Base-by-base conservation (phyloP, 1,140 invertebrate genomes). In the Pseudomyrmex concolor region DNA sequence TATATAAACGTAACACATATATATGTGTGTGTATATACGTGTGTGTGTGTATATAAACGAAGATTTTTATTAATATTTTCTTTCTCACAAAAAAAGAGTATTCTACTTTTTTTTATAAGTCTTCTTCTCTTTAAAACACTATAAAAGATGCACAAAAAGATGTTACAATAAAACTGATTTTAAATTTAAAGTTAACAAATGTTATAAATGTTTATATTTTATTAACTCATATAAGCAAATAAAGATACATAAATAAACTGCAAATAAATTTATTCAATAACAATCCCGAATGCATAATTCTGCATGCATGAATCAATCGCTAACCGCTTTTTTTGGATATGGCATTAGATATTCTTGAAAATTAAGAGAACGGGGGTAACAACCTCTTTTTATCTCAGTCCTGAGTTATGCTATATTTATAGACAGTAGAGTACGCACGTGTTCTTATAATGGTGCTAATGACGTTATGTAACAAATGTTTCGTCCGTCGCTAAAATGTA, bases 401-500 rank as follows among this genome's bases (percentile, higher is more conserved):
- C 5, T 34, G 34, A 34, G 4, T 71, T 80, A 71, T 59, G 57
- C 34, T 68, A 17, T 7, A 34, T 55, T 80, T 80, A 80, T 71
- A 71, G 76, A 15, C 76, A 78, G 19, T 70, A 57, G 43, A 70
- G 43, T 80, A 54, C 43, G 54, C 76, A 80, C 54, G 66, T 71
- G 76, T 57, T 60, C 66, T 54, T 70, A 50, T 43, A 80, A 80
- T 80, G 66, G 43, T 15, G 45, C 66, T 59, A 70, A 70, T 71
- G 66, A 59, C 76, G 43, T 78, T 80, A 80, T 59, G 54, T 80
- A 71, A 71, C 76, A 80, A 80, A 66, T 70, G 54, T 71, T 80
- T 54, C 25, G 43, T 57, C 57, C 48, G 48, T 59, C 54, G 12
- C 17, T 59, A 77, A 10, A 60, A 60, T 67, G 59, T 51, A 19